Evolutionary conservation across 2,888 invertebrate species (phyloP), one percentile per base, ranked within the genome.

Genomic region (Melanostoma mellinum): DNA sequence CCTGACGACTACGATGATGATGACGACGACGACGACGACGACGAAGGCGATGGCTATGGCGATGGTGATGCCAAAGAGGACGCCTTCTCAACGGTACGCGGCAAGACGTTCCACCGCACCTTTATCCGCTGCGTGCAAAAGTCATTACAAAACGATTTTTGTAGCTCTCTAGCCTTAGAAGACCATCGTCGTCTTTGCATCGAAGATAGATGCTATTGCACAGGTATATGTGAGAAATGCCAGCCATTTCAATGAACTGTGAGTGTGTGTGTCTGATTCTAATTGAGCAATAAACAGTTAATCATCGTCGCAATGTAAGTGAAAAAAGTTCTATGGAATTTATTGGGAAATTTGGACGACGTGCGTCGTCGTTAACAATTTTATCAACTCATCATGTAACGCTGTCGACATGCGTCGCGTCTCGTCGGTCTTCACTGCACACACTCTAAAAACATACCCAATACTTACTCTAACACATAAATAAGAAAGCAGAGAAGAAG

Each of bases 241-340:
- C 76, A 69, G 67, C 6, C 78, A 79, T 38, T 42, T 46, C 30
- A 42, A 36, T 32, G 44, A n/a, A 67, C 46, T 46, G 46, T 32
- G 42, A 42, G 10, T 74, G 56, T 58, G 52, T 42, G 52, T 58
- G 32, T 46, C 36, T 52, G 63, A 78, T 73, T 78, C 78, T 78
- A 69, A 82, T 82, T 82, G 82, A 82, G 82, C 82, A 82, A 82
- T 82, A 78, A 82, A 78, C 82, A 73, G 78, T 82, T 82, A 73
- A 82, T 77, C 73, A 82, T 82, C 50, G 68, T 63, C 50, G 68
- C 68, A 60, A 69, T 76, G 56, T 42, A 65, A 63, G 46, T 35
- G 36, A 74, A 61, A 74, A 61, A 44, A 38, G 9, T 35, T 68
- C 44, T 67, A 55, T 65, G 78, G 78, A 78, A 78, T 82, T 78